Conservation (phyloP, 2,888 invertebrate genomes). For the Zygothrica quintamaculata region DNA sequence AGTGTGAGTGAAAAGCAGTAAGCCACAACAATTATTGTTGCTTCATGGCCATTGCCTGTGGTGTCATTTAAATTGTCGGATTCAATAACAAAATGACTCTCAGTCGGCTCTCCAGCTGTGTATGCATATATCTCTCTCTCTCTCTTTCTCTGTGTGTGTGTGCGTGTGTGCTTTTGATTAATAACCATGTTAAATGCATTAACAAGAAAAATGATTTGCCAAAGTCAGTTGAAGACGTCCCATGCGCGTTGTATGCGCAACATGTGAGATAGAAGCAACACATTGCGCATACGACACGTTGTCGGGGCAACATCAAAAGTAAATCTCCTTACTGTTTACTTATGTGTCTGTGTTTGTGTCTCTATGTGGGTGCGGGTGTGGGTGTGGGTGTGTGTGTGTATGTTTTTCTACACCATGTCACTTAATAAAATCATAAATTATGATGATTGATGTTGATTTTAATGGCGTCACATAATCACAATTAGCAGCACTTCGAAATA, state of each 20-base stretch:
- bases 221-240: slow-evolving; percentile 47
- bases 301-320: slow-evolving; percentile 55
- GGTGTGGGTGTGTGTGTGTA: too few relatives aligned
- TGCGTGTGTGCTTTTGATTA: slow-evolving; percentile 59
- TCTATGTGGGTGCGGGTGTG: too few relatives aligned
- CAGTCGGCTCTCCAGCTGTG: slow-evolving; percentile 22
- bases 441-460: slow-evolving; percentile 69
- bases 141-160: slow-evolving; percentile 19
- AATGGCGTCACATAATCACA: slow-evolving; percentile 56
- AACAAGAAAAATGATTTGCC: slow-evolving; percentile 68
- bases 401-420: slow-evolving; percentile 22
- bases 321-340: slow-evolving; percentile 28
- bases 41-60: slow-evolving; percentile 55
- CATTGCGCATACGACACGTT: slow-evolving; percentile 37
- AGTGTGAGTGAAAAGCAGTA: slow-evolving; percentile 38
- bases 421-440: slow-evolving; percentile 61
- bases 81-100: slow-evolving; percentile 67
- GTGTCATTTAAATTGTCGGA: slow-evolving; percentile 72
- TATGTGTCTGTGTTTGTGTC: too few relatives aligned
- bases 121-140: slow-evolving; percentile 12
- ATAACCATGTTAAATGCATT: slow-evolving; percentile 67
- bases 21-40: slow-evolving; percentile 72
- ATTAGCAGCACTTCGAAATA: slow-evolving; percentile 30
- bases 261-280: slow-evolving; percentile 39
- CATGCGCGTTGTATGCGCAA: slow-evolving; percentile 58